Percentiles rank a stretch among this genome's conserved stretches.
Evolutionary conservation across 2,797 vertebrate genomes (phyloP).

Genomic region (Graptemys geographica): DNA sequence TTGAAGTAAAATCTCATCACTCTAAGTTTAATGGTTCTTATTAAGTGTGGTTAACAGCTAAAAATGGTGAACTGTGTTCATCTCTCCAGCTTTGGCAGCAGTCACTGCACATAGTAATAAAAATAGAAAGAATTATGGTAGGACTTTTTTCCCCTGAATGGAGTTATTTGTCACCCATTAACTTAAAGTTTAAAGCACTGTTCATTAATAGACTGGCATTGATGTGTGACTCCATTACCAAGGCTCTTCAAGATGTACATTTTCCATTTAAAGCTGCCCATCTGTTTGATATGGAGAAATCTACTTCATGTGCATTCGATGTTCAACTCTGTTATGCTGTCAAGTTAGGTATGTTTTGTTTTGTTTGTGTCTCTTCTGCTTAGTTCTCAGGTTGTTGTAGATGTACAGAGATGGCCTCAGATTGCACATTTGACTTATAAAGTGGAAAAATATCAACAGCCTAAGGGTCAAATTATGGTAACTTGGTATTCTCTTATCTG

Average conservation of each 20-base stretch:
- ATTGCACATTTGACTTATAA: slow-evolving; percentile 12
- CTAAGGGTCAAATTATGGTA: not conserved
- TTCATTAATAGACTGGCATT: slow-evolving; percentile 57
- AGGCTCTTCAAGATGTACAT: slow-evolving; percentile 23
- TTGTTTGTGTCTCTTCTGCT: not conserved
- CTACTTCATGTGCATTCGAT: not conserved
- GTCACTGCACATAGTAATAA: slow-evolving; percentile 48
- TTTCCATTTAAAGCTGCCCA: not conserved
- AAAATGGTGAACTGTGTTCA: slow-evolving; percentile 52
- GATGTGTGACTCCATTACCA: slow-evolving; percentile 54
- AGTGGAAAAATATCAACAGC: not conserved
- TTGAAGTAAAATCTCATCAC: slow-evolving; percentile 61
- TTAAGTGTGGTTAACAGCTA: slow-evolving; percentile 60
- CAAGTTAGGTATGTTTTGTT: not conserved
- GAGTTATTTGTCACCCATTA: slow-evolving; percentile 50
- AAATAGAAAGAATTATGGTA: slow-evolving; percentile 50
- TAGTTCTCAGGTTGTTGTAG: not conserved
- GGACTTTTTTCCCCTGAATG: slow-evolving; percentile 29
- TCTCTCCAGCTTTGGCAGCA: slow-evolving; percentile 57
- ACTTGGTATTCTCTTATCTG: slow-evolving; percentile 1
- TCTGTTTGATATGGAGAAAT: slow-evolving; percentile 23
- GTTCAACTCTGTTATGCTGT: not conserved
- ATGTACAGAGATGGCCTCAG: not conserved
- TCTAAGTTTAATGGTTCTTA: slow-evolving; percentile 52
- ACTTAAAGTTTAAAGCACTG: slow-evolving; percentile 24